phyloP scores from a whole-genome alignment of 2,797 vertebrate genomes.

The Sebastes kiyomatsui region DNA sequence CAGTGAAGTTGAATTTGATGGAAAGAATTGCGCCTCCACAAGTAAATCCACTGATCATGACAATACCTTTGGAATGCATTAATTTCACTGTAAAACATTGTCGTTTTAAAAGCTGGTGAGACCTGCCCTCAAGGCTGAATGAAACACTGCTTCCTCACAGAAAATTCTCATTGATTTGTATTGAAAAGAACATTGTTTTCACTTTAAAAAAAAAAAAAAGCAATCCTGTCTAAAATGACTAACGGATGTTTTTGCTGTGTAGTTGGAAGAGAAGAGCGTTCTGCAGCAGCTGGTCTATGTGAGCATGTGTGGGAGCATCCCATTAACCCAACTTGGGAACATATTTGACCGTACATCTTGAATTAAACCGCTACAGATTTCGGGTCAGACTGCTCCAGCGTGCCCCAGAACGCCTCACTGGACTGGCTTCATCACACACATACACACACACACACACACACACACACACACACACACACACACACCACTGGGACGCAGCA shows the following conservation, averaged over 20 bases:
- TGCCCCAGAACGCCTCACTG: constrained; percentile 7
- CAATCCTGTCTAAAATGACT: neutral
- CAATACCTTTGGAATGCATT: neutral
- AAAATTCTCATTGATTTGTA: neutral
- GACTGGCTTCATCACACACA: constrained; percentile 11
- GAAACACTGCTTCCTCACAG: neutral
- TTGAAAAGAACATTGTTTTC: neutral
- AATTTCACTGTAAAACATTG: neutral
- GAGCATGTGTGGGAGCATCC: constrained; percentile 37
- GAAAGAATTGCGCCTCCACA: neutral
- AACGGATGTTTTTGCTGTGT: neutral
- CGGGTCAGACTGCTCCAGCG: constrained; percentile 32
- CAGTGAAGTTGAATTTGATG: neutral
- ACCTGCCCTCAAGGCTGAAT: neutral
- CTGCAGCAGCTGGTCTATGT: constrained; percentile 26
- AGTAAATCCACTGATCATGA: neutral
- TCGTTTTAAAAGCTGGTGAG: neutral
- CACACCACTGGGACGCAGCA: constrained; percentile 26
- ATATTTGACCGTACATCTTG: constrained; percentile 37
- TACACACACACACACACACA: constrained; percentile 12
- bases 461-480: constrained; percentile 17
- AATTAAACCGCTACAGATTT: constrained; percentile 17
- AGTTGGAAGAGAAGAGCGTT: neutral
- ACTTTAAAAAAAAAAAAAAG: neutral
- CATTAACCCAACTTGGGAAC: constrained; percentile 27